Conservation (phyloP, 2,797 vertebrate genomes). For the Emydoidea blandingii region DNA sequence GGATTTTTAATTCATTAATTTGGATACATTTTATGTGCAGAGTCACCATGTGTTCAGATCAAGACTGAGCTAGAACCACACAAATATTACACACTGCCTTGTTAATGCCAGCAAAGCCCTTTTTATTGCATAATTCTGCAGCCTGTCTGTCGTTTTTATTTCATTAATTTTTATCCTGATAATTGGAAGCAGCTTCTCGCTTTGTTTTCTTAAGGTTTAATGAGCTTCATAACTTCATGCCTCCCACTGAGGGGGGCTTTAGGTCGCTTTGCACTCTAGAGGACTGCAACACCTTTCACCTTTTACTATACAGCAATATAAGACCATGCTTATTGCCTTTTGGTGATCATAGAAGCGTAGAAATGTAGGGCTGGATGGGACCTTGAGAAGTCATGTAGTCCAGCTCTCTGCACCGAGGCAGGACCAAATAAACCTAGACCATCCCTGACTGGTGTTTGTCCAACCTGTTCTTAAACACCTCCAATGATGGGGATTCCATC, state of each 20-base stretch:
- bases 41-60: constrained; percentile 70
- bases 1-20: constrained; percentile 75
- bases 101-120: constrained; percentile 75
- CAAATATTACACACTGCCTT: constrained; percentile 74
- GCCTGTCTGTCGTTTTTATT: constrained; percentile 77
- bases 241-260: constrained; percentile 77
- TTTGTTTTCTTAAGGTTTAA: constrained; percentile 82
- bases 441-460: background rate
- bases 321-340: constrained; percentile 37
- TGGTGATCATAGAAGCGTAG: background rate
- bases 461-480: background rate
- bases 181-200: constrained; percentile 84
- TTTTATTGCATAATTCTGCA: constrained; percentile 79
- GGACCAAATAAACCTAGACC: background rate
- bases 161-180: constrained; percentile 84
- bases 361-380: background rate
- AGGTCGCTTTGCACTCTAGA: constrained; percentile 72
- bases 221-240: constrained; percentile 79
- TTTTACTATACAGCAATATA: constrained; percentile 11
- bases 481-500: background rate
- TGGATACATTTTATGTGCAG: constrained; percentile 72
- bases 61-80: constrained; percentile 71
- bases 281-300: constrained; percentile 53
- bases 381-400: background rate
- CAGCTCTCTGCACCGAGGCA: background rate